These are phyloP conservation scores for Drosophila kuntzei DNA, from an alignment of 2,888 invertebrate genomes.

Conservation along the genomic window DNA sequence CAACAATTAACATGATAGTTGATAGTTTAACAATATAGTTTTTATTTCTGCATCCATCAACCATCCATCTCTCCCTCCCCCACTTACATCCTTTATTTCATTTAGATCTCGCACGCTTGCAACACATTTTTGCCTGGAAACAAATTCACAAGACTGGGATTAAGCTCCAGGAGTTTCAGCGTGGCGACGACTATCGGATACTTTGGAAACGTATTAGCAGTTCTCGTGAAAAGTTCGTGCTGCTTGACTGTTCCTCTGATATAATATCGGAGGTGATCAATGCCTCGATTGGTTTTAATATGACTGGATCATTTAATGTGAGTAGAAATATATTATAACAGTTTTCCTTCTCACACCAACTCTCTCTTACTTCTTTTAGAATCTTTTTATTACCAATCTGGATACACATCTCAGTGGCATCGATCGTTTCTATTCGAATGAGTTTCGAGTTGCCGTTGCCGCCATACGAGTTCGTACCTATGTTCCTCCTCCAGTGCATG, in stretches of 20 bases:
- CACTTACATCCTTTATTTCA: background rate
- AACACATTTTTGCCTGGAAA: conserved; percentile 91
- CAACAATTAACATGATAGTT: no score
- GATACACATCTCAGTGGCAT: conserved; percentile 83
- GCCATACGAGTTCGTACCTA: conserved; percentile 72
- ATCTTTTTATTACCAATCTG: conserved; percentile 86
- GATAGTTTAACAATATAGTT: background rate
- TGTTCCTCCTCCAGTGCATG: conserved; percentile 72
- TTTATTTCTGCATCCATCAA: background rate
- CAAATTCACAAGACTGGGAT: conserved; percentile 89
- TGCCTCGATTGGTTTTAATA: conserved; percentile 81
- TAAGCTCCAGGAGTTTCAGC: conserved; percentile 89
- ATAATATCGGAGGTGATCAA: conserved; percentile 89
- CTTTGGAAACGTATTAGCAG: conserved; percentile 87
- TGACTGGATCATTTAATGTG: conserved; percentile 84
- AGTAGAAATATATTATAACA: background rate
- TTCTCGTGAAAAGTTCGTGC: conserved; percentile 89
- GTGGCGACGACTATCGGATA: conserved; percentile 81
- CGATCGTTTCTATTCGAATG: conserved; percentile 68
- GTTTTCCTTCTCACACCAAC: no score
- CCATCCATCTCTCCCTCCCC: background rate
- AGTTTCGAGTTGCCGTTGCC: conserved; percentile 65
- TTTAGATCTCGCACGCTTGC: conserved; percentile 88
- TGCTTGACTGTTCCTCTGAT: conserved; percentile 91
- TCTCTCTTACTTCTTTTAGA: conserved; percentile 27